Base-by-base conservation (phyloP, 2,888 invertebrate genomes). In the Euproctis similis region DNA sequence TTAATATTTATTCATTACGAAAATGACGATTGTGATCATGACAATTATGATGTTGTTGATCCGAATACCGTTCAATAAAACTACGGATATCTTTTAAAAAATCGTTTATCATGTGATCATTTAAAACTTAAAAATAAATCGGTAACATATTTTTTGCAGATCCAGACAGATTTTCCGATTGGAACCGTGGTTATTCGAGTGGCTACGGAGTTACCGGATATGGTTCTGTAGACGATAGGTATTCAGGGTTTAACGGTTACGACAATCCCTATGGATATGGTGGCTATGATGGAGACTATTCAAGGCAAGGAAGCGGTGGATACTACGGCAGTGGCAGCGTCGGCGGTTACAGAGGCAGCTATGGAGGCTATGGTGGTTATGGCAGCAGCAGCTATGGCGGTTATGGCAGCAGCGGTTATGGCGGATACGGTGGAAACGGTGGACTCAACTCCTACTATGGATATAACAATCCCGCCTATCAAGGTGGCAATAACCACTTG, bases 361-460 rank as follows among this genome's bases (percentile, higher is more conserved):
- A 48, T 11, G 26, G 33, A 13, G 31, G 16, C 27, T 26, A 31
- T n/a, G 14, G 14, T 14, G 42, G 42, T 5, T 38, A 34, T 16
- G 38, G 30, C 8, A 24, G 22, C 13, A 14, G 6, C 14, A 40
- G 42, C 4, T 38, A 34, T 18, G 38, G 30, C 8, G 26, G 22
- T 17, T 59, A 71, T 28, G 19, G 26, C 7, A 42, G 41, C 12
- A 36, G 32, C 2, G 87, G 88, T 2, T 87, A 88, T 45, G 88
- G 87, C 1, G 88, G 88, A 2, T 86, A 86, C 40, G 82, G 86
- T 31, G 88, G 88, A 46, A 88, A 87, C 59, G 88, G 88, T 17
- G 88, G 88, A 11, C 57, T 87, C 1, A 72, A 59, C 26, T 87
- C 88, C 16, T 88, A 88, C 52, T 80, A 74, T 24, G 88, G 88